Conservation (phyloP, 2,113 vertebrate species). For the western clawed frog (Xenopus tropicalis) region UCB_Xtro_10.0 CM004450.2:109594501-109595000, state of each 20-base stretch:
- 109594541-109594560: conserved; percentile 98
- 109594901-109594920: conserved; percentile 32
- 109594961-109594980: conserved; percentile 99
- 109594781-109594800: no score
- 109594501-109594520: conserved; percentile 88
- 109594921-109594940: conserved; percentile 35
- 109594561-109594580: conserved; percentile 99
- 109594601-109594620: conserved; percentile 34
- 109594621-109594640: conserved; percentile 44
- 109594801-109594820: conserved; percentile 54
- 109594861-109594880: conserved; percentile 40
- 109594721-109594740: no score
- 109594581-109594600: conserved; percentile 52
- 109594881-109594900: conserved; percentile 48
- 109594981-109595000: conserved; percentile 99
- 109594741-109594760: no score
- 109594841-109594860: conserved; percentile 59
- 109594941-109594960: conserved; percentile 87
- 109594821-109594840: conserved; percentile 59
- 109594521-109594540: conserved; percentile 99
- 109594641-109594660: conserved; percentile 7
- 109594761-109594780: no score
- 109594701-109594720: no score
- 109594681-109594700: no score
- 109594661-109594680: conserved; percentile 6